These are phyloP conservation scores for Ameiurus melas DNA, from an alignment of 2,113 vertebrate species.

Conservation along the genomic window DNA sequence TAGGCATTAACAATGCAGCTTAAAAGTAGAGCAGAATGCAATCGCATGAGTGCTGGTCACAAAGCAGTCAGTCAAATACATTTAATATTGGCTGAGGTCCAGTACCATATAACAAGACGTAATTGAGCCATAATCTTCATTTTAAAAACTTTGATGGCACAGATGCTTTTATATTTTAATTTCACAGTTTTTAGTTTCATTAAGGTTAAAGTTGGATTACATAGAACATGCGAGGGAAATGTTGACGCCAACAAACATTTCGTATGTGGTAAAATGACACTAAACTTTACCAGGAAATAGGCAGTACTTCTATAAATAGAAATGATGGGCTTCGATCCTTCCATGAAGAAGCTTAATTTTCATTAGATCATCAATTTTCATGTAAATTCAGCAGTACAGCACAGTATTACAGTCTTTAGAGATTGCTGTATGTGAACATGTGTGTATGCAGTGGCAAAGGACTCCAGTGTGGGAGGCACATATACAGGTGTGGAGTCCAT, in stretches of 20 bases:
- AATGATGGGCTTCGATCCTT: not conserved
- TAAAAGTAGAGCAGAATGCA: too few species aligned
- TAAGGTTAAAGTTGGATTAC: not conserved
- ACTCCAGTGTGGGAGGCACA: constrained; percentile 68
- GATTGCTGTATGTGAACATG: too few species aligned
- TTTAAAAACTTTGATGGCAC: too few species aligned
- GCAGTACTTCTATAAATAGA: too few species aligned
- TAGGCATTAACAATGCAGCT: too few species aligned
- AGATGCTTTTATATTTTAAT: not conserved
- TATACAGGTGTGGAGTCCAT: constrained; percentile 70
- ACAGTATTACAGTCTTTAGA: not conserved
- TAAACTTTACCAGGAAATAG: not conserved
- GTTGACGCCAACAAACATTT: not conserved
- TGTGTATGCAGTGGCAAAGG: constrained; percentile 58
- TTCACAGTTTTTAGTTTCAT: not conserved
- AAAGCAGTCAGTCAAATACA: too few species aligned
- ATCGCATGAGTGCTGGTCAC: too few species aligned
- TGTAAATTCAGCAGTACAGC: not conserved
- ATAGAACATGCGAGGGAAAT: not conserved
- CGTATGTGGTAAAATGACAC: not conserved
- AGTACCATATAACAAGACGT: too few species aligned
- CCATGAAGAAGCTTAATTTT: not conserved
- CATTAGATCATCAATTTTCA: not conserved
- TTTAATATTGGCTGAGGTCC: too few species aligned
- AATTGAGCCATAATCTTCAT: too few species aligned